phyloP scores from a whole-genome alignment of 2,888 invertebrate genomes.

The Pseudococcus longispinus region DNA sequence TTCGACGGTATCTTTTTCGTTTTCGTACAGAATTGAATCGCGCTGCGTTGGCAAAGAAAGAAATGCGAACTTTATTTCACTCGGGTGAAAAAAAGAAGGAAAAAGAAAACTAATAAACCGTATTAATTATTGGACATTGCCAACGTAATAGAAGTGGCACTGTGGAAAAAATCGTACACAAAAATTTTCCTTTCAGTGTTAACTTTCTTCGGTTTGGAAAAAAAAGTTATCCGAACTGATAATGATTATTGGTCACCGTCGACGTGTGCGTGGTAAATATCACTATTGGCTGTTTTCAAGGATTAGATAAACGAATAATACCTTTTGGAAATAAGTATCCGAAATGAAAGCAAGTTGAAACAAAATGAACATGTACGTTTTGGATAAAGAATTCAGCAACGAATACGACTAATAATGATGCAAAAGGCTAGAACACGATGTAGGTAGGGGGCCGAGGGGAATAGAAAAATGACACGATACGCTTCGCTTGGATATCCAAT shows the following conservation, averaged over 20 bases:
- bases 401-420: no score
- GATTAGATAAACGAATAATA: conserved; percentile 10
- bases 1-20: not conserved
- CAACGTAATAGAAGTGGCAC: conserved; percentile 19
- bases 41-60: not conserved
- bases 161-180: not conserved
- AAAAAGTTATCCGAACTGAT: not conserved
- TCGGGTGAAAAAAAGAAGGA: not conserved
- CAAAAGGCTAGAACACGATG: no score
- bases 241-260: not conserved
- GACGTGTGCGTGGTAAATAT: not conserved
- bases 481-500: no score
- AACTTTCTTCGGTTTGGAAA: not conserved
- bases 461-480: no score
- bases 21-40: not conserved
- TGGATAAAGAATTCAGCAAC: not conserved
- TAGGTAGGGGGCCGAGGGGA: no score
- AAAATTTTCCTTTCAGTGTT: not conserved
- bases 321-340: not conserved
- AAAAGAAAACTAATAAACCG: not conserved
- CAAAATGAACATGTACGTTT: not conserved
- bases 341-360: not conserved
- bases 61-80: not conserved
- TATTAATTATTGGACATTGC: conserved; percentile 21
- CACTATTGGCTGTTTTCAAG: conserved; percentile 5